Base-by-base conservation (phyloP, 2,797 vertebrate genomes). In the Ctenochaetus hawaiiensis region DNA sequence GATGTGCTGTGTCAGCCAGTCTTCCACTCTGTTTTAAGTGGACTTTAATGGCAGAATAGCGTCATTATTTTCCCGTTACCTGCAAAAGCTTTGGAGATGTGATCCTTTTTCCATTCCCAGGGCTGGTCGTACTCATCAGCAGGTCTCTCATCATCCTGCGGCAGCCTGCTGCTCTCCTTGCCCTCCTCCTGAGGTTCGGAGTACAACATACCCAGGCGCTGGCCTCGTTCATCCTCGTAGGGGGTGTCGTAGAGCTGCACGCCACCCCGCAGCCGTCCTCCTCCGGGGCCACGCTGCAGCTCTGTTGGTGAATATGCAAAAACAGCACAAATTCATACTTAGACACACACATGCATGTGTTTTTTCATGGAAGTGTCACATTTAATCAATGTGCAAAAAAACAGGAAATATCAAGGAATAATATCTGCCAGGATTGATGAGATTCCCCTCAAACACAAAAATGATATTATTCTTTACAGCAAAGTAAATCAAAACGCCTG, bases 81-180 rank as follows among this genome's bases (percentile, higher is more conserved):
- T 93, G 97, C 97, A 16, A 99, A 97, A 0, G 97, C 97, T 82
- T 97, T 95, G 0, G 97, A 98, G 90, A 99, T 98, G 89, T 97
- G 92, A 16, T 97, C 97, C 75, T 98, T 98, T 80, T 99, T 98
- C 97, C 97, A 98, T 75, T 99, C 97, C 97, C 97, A 98, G 62
- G 97, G 97, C 84, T 98, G 98, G 84, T 99, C 98, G 0, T 99
- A 99, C 81, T 99, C 98, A 0, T 98, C 97, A 0, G 96, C 97
- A 0, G 97, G 97, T 77, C 97, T 94, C 82, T 98, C 98, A 0
- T 99, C 98, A 0, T 97, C 96, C 57, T 93, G 96, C 1, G 97
- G 98, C 74, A 97, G 93, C 59, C 95, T 95, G 89, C 95, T 95
- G 88, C 95, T 97, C 83, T 96, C 94, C 1, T 92, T 94, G 65